A percentile compares a stretch with the other conserved stretches of the same genome.
Evolutionary conservation across 2,113 vertebrate species (phyloP).

Genomic region (Pedetes capensis): DNA sequence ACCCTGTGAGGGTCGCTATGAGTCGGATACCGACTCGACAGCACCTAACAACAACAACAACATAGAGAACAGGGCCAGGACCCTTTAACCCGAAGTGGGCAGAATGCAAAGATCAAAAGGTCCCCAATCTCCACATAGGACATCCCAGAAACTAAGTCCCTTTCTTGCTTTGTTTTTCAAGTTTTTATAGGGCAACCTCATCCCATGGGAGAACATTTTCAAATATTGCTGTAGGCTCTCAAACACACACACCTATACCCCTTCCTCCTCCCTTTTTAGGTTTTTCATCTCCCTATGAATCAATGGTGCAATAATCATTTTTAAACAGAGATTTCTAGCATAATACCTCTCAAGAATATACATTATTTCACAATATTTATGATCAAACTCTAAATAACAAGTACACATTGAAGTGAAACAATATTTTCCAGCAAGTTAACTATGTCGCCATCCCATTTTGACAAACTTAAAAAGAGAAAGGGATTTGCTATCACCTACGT

Average conservation of each 20-base stretch:
- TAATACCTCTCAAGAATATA: background rate
- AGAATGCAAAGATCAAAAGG: background rate
- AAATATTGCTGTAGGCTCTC: background rate
- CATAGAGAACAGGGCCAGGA: accelerated
- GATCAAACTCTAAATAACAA: background rate
- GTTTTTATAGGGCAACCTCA: background rate
- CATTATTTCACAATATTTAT: background rate
- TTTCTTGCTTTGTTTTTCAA: background rate
- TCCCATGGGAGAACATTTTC: background rate
- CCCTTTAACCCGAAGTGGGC: background rate
- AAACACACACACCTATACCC: background rate
- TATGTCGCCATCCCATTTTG: background rate
- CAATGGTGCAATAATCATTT: background rate
- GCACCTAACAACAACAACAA: too few relatives aligned
- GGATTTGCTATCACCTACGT: background rate
- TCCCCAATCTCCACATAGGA: background rate
- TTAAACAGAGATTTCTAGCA: background rate
- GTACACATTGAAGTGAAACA: background rate
- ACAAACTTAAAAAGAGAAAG: background rate
- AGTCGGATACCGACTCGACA: too few relatives aligned
- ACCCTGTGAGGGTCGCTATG: too few relatives aligned
- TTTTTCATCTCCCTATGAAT: background rate
- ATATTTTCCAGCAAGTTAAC: slow-evolving; percentile 4
- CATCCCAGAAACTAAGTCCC: background rate
- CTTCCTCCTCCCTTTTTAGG: background rate